These are phyloP conservation scores for Oxytorus armatus DNA, from an alignment of 2,888 invertebrate species.

Conservation along the genomic window DNA sequence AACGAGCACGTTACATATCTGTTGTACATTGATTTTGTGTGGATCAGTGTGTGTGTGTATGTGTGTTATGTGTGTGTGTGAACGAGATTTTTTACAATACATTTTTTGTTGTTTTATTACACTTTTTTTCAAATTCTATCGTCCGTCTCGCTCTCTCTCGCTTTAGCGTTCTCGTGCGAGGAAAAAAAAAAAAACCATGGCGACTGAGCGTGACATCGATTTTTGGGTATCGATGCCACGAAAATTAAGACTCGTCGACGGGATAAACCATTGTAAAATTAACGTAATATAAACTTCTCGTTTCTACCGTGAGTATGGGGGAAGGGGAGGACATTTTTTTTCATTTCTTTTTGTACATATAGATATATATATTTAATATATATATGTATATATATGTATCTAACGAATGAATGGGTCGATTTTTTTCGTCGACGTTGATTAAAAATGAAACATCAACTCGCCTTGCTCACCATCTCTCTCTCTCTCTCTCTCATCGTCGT, in stretches of 20 bases:
- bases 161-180: not conserved
- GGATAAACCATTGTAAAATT: conserved; percentile 48
- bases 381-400: conserved; percentile 28
- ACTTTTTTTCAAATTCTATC: conserved; percentile 1
- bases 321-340: not conserved
- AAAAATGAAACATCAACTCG: conserved; percentile 35
- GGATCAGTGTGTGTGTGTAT: not conserved
- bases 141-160: conserved; percentile 7
- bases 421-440: conserved; percentile 49
- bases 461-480: conserved; percentile 7
- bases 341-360: conserved; percentile 20
- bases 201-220: too few species aligned
- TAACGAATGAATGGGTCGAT: conserved; percentile 47
- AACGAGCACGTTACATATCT: too few species aligned
- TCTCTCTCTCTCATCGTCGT: conserved; percentile 25
- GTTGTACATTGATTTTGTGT: not conserved
- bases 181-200: too few species aligned
- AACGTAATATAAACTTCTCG: conserved; percentile 32
- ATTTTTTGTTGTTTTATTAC: too few species aligned
- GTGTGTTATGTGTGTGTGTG: too few species aligned
- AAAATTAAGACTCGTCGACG: conserved; percentile 32
- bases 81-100: conserved; percentile 1
- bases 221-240: too few species aligned
- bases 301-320: conserved; percentile 3
- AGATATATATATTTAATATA: conserved; percentile 5